Evolutionary conservation across 2,113 vertebrate genomes (phyloP).

Genomic region (Malurus melanocephalus): DNA sequence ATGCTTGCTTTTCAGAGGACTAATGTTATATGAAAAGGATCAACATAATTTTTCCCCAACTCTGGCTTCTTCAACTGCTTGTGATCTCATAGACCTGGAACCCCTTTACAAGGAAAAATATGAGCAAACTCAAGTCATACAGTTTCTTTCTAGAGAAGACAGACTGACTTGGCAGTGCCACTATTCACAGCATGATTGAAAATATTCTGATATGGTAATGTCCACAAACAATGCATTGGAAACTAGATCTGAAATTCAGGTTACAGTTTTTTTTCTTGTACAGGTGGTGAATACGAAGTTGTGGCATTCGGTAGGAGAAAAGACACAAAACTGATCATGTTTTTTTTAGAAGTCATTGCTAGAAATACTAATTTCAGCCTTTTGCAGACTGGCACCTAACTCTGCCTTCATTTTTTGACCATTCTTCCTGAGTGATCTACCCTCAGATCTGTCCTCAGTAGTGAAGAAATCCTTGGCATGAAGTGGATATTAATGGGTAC

Average conservation of each 20-base stretch:
- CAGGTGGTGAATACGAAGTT: not conserved
- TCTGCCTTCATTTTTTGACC: not conserved
- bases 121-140: not conserved
- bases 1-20: not conserved
- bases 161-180: not conserved
- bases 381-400: not conserved
- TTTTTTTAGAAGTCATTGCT: not conserved
- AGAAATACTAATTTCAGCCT: not conserved
- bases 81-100: not conserved
- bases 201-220: not conserved
- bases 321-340: rapidly evolving
- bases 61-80: not conserved
- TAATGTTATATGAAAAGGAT: not conserved
- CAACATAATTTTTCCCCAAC: not conserved
- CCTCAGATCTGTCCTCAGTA: not conserved
- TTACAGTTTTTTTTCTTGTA: not conserved
- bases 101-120: not conserved
- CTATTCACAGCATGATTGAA: not conserved
- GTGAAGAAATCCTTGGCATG: not conserved
- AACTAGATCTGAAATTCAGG: not conserved
- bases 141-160: not conserved
- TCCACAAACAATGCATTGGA: not conserved
- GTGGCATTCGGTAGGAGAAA: not conserved
- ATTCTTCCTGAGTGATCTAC: not conserved
- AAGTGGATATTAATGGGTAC: not conserved